Base-by-base conservation (phyloP, 2,797 vertebrate genomes). In the Discoglossus pictus region DNA sequence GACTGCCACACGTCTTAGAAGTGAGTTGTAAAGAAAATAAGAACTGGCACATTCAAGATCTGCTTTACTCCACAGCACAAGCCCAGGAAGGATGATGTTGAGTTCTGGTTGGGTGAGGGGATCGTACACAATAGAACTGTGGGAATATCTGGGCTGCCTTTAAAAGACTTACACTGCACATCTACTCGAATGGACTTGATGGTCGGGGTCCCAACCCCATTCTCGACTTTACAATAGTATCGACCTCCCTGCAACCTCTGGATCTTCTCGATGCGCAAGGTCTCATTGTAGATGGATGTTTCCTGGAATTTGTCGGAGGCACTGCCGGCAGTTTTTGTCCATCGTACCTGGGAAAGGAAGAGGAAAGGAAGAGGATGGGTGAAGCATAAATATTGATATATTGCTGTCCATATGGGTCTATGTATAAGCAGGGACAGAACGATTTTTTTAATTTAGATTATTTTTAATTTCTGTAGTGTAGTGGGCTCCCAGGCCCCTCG, bases 151-250 rank as follows among this genome's bases (percentile, higher is more conserved):
- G 73, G 53, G 68, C 53, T 77, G 75, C 75, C 76, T 0, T 68
- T 73, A 69, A 65, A 71, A 10, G 63, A 97, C 97, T 99, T 95
- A 99, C 97, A 99, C 88, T 99, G 96, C 89, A 99, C 97, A 83
- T 99, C 97, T 93, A 99, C 97, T 73, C 97, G 97, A 88, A 99
- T 98, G 92, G 97, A 99, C 92, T 96, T 98, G 95, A 99, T 98
- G 90, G 95, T 96, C 82, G 97, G 94, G 84, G 95, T 94, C 84
- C 94, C 95, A 83, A 99, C 93, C 82, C 96, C 95, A 74, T 99
- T 99, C 90, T 99, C 96, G 1, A 95, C 97, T 87, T 98, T 98
- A 94, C 97, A 99, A 90, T 99, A 99, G 92, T 99, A 99, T 79
- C 97, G 95, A 73, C 97, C 97, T 42, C 97, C 97, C 88, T 98